Conservation (phyloP, 1,140 invertebrate species). For the Heliconius eleuchia region DNA sequence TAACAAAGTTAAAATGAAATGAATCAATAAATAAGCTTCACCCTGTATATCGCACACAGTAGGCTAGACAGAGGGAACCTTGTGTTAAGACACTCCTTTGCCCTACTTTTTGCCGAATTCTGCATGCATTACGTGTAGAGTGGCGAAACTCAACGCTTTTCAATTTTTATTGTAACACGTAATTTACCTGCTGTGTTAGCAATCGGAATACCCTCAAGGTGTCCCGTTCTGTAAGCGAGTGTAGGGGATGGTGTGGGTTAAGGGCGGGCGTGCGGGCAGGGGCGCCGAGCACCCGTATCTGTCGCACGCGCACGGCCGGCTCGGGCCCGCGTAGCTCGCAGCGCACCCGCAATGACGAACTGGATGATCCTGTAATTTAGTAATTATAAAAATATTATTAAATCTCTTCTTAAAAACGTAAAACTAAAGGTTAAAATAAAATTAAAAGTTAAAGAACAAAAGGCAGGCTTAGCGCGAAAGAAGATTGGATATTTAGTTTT, state of each 20-base stretch:
- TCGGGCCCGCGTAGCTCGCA: conserved; percentile 96
- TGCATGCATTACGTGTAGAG: too few relatives aligned
- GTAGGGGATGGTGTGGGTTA: conserved; percentile 85
- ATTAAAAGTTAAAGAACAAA: too few relatives aligned
- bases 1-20: too few relatives aligned
- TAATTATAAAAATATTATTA: neutral
- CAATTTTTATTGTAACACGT: neutral
- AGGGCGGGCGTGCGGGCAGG: conserved; percentile 76
- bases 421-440: too few relatives aligned
- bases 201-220: conserved; percentile 96
- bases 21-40: too few relatives aligned
- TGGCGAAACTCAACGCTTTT: too few relatives aligned
- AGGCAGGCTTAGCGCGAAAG: too few relatives aligned
- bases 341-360: conserved; percentile 80
- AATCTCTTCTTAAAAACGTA: too few relatives aligned
- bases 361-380: conserved; percentile 41
- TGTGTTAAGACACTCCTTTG: too few relatives aligned
- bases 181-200: conserved; percentile 90
- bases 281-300: conserved; percentile 89
- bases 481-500: too few relatives aligned
- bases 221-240: conserved; percentile 94
- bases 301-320: conserved; percentile 92
- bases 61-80: too few relatives aligned
- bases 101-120: neutral
- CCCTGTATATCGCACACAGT: too few relatives aligned